Evolutionary conservation across 2,888 invertebrate species (phyloP).

Genomic region (Tigriopus californicus): DNA sequence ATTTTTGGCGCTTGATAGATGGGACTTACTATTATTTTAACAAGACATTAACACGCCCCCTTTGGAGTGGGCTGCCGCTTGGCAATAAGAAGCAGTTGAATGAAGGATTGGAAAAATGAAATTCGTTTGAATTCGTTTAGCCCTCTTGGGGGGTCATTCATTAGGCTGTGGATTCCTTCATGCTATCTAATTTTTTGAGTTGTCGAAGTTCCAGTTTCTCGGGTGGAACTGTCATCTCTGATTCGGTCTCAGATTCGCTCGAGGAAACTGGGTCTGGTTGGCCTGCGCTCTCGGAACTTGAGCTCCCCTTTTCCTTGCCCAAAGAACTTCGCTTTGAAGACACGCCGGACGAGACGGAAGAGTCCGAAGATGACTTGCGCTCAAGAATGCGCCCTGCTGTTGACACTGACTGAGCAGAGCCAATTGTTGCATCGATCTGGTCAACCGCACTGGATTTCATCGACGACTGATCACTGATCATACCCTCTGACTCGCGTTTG

Average conservation of each 20-base stretch:
- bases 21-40: no score
- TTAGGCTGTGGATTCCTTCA: constrained; percentile 30
- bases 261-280: neutral
- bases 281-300: neutral
- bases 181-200: constrained; percentile 19
- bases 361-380: no score
- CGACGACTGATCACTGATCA: neutral
- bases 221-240: neutral
- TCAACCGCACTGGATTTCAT: neutral
- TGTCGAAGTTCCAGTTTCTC: constrained; percentile 19
- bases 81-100: no score
- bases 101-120: no score
- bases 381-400: neutral
- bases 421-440: neutral
- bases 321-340: no score
- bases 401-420: neutral
- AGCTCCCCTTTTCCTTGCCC: no score
- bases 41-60: no score
- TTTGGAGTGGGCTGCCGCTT: no score
- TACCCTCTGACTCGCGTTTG: no score
- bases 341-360: neutral
- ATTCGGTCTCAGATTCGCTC: neutral
- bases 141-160: constrained; percentile 21
- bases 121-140: no score
- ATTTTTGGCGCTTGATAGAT: no score